Conservation (phyloP, 2,797 vertebrate species). For the Trachops cirrhosus region DNA sequence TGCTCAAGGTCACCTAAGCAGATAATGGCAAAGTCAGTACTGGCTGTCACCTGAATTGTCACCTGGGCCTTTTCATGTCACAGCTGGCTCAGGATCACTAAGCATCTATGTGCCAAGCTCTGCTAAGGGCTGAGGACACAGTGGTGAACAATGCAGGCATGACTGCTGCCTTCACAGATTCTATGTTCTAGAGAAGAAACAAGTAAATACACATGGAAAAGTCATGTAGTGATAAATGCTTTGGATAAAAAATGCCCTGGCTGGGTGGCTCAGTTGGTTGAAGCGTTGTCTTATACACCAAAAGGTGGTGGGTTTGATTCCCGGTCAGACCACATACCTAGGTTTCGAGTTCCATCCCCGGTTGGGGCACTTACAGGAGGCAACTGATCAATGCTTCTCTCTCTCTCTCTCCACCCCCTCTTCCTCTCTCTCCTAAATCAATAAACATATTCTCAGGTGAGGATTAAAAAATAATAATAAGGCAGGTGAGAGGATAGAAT, state of each 20-base stretch:
- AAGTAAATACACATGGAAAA: not conserved
- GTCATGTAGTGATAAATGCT: not conserved
- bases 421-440: not conserved
- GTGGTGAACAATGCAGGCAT: not conserved
- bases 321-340: not conserved
- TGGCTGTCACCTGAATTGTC: not conserved
- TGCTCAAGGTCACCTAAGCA: not conserved
- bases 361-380: too few species aligned
- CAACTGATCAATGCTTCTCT: not conserved
- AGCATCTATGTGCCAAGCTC: not conserved
- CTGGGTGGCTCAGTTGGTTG: not conserved
- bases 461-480: not conserved
- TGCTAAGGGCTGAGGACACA: not conserved
- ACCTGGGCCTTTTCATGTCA: not conserved
- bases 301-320: not conserved
- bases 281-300: not conserved
- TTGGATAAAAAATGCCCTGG: not conserved
- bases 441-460: not conserved
- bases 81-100: not conserved
- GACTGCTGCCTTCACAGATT: not conserved
- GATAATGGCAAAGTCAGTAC: not conserved
- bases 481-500: not conserved
- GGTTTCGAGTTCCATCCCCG: not conserved
- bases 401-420: not conserved
- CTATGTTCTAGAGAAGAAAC: constrained; percentile 3